Evolutionary conservation across 2,888 invertebrate species (phyloP), one percentile per base, ranked within the genome.

Genomic region (Boloria selene): DNA sequence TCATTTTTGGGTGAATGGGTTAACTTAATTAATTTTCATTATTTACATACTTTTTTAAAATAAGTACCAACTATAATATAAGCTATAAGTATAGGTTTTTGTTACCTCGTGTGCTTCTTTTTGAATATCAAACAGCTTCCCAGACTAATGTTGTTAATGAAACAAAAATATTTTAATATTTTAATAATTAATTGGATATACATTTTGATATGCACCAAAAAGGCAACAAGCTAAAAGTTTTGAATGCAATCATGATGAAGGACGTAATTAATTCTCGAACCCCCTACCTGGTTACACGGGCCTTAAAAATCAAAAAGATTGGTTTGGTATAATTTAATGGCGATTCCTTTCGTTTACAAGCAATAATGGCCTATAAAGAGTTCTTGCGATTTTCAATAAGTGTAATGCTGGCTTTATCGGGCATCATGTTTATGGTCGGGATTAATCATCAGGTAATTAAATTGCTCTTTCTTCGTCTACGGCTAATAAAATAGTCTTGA

Each of bases 261-360:
- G 72, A 71, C 67, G 78, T 79, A 83, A 86, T 84, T 85, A 83
- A 79, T 79, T 79, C 55, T 80, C 77, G 74, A 79, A 73, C 77
- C 81, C 81, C 86, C 82, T 76, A 80, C 80, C 73, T 73, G 73
- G 75, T 70, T 65, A 70, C 71, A 77, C 70, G 68, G 70, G 49
- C 65, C 70, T 78, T 77, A 76, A 78, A 84, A 82, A 79, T 79
- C 73, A 76, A 77, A 75, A 76, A 73, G 75, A 77, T 85, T 82
- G 84, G 84, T 80, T 81, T 77, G 66, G 61, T 71, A 77, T 75
- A 75, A 78, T 85, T 85, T 83, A 85, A 77, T 77, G 81, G 80
- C 79, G 75, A 77, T 80, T 79, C 80, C 74, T 77, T 79, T 82
- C 76, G 75, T 79, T 82, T 83, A 84, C 80, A 81, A 84, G 85